phyloP scores from a whole-genome alignment of 53 echinoderm and acorn worm genomes.

The Echinarachnius parma region DNA sequence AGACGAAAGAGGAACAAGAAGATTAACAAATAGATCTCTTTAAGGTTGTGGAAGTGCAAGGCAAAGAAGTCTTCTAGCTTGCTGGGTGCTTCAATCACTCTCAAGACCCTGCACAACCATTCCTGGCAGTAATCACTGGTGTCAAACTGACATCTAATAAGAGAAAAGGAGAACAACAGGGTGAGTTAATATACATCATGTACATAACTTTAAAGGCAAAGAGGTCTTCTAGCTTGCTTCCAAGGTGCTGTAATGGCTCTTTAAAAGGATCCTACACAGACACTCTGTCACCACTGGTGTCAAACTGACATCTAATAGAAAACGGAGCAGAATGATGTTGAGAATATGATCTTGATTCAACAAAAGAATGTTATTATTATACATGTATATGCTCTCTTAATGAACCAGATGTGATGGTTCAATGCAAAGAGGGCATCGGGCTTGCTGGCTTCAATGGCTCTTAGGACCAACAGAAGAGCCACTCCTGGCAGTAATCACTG shows the following conservation, averaged over 20 bases:
- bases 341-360: no score
- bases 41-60: slow-evolving; percentile 89
- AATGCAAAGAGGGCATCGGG: no score
- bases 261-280: slow-evolving; percentile 49
- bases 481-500: no score
- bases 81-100: slow-evolving; percentile 53
- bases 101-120: slow-evolving; percentile 56
- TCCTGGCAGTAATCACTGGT: slow-evolving; percentile 82
- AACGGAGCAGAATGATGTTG: no score
- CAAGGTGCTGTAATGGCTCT: slow-evolving; percentile 54
- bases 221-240: slow-evolving; percentile 68
- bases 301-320: slow-evolving; percentile 76
- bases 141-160: slow-evolving; percentile 77
- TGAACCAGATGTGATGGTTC: no score
- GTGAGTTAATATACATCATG: not conserved
- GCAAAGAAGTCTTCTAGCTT: slow-evolving; percentile 85
- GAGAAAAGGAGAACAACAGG: not conserved
- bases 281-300: slow-evolving; percentile 76
- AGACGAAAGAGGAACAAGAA: no score
- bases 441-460: no score
- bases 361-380: no score
- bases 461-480: no score
- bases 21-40: not conserved
- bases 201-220: no score
- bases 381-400: no score